Base-by-base conservation (phyloP, 2,888 invertebrate genomes). In the Cosmopolites sordidus region DNA sequence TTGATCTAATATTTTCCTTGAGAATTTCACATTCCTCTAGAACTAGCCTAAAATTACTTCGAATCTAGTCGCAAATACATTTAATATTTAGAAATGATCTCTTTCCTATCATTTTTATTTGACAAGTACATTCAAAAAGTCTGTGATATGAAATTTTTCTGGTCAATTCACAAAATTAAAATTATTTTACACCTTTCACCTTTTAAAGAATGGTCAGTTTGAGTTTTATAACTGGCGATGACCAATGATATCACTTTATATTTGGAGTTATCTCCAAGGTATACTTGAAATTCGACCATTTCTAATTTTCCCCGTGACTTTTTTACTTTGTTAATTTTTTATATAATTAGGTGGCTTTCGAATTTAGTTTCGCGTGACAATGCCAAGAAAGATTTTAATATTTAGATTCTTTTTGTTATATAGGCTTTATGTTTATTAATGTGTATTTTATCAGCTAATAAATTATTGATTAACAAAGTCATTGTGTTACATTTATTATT, bases 381-480 rank as follows among this genome's bases (percentile, higher is more conserved):
- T 50, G 50, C 50, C 54, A 50, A 54, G 54, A 49, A 54, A 46
- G 48, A 54, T 54, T 49, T 54, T 49, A 48, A 45, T 54, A 49
- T 54, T 54, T 54, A 41, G 44, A 39, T 49, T 49, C 17, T 16
- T 16, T 43, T 41, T 48, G 49, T 49, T 49, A 44, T 45, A 48
- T 45, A 54, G 49, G 54, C 54, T 54, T 54, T 54, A 40, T 51
- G 49, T 54, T 54, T 54, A 53, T 42, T 17, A 51, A 38, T 53
- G 42, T 48, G 52, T 52, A 53, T 53, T 53, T 48, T 53, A 53
- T 53, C 49, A 54, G 48, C 54, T 54, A 54, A 54, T 54, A 54
- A 54, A 54, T 53, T 48, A 53, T 53, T 53, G 41, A 48, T 48
- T 48, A 48, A 48, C 33, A 33, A 12, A 33, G n/a, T n/a, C n/a